Evolutionary conservation across 2,888 invertebrate genomes (phyloP).

Genomic region (Caenorhabditis sp.): DNA sequence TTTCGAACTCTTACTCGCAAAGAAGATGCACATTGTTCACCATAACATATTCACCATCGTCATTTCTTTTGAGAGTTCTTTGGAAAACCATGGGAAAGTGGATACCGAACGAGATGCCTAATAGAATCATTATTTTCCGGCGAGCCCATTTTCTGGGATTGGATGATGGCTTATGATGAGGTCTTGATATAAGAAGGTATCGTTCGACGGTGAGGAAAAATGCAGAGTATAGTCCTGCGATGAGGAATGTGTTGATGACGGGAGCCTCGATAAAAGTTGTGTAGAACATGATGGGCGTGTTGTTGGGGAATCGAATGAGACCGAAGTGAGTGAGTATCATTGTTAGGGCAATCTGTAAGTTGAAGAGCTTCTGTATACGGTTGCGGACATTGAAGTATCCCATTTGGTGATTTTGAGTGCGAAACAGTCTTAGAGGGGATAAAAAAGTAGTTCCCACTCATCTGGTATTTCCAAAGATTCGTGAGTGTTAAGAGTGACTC

Average conservation of each 20-base stretch:
- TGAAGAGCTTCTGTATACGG: too few species aligned
- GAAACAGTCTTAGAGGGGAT: too few species aligned
- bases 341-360: slow-evolving; percentile 61
- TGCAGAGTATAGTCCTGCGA: slow-evolving; percentile 82
- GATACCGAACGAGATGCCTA: slow-evolving; percentile 74
- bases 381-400: too few species aligned
- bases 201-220: slow-evolving; percentile 81
- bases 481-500: too few species aligned
- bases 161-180: slow-evolving; percentile 63
- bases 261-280: slow-evolving; percentile 88
- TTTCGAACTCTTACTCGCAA: slow-evolving; percentile 70
- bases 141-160: slow-evolving; percentile 67
- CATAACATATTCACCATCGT: slow-evolving; percentile 69
- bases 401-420: too few species aligned
- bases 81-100: slow-evolving; percentile 82
- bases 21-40: slow-evolving; percentile 77
- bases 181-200: slow-evolving; percentile 77
- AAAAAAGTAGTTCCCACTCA: too few species aligned
- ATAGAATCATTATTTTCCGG: slow-evolving; percentile 72
- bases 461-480: too few species aligned
- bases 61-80: slow-evolving; percentile 53
- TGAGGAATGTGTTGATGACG: slow-evolving; percentile 87
- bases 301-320: slow-evolving; percentile 46
- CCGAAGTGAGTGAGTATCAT: slow-evolving; percentile 62
- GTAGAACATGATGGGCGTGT: slow-evolving; percentile 85